phyloP scores from a whole-genome alignment of 2,113 vertebrate genomes.

The Parotia lawesii region DNA sequence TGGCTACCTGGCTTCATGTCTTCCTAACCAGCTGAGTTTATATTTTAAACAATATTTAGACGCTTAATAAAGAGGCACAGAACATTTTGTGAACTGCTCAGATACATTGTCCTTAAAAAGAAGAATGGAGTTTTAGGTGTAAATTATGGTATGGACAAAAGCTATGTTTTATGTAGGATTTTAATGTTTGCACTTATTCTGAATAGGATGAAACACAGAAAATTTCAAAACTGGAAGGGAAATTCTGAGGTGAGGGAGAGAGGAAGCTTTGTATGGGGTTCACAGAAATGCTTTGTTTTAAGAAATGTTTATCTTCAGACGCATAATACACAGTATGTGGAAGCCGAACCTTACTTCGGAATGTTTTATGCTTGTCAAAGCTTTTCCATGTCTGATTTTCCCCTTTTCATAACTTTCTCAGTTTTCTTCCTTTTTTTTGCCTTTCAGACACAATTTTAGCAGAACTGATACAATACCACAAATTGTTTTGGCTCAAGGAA shows the following conservation, averaged over 20 bases:
- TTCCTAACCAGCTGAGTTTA: not conserved
- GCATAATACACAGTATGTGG: not conserved
- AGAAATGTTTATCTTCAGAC: not conserved
- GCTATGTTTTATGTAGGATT: not conserved
- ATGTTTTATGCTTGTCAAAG: not conserved
- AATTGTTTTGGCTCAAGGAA: not conserved
- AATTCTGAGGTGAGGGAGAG: not conserved
- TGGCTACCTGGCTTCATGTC: not conserved
- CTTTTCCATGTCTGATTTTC: not conserved
- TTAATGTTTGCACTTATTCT: not conserved
- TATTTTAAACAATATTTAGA: not conserved
- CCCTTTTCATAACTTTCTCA: not conserved
- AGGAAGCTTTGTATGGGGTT: not conserved
- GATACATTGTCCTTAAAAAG: not conserved
- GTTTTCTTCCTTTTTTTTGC: not conserved
- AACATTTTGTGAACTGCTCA: not conserved
- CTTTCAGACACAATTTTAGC: not conserved
- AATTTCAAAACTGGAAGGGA: not conserved
- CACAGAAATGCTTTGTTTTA: not conserved
- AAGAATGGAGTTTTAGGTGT: not conserved
- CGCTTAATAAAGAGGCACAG: not conserved
- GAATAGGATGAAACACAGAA: not conserved
- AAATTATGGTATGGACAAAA: not conserved
- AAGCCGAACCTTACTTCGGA: not conserved
- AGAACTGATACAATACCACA: not conserved